These are phyloP conservation scores for Baryphthengus martii DNA, from an alignment of 2,113 vertebrate genomes.

Conservation along the genomic window DNA sequence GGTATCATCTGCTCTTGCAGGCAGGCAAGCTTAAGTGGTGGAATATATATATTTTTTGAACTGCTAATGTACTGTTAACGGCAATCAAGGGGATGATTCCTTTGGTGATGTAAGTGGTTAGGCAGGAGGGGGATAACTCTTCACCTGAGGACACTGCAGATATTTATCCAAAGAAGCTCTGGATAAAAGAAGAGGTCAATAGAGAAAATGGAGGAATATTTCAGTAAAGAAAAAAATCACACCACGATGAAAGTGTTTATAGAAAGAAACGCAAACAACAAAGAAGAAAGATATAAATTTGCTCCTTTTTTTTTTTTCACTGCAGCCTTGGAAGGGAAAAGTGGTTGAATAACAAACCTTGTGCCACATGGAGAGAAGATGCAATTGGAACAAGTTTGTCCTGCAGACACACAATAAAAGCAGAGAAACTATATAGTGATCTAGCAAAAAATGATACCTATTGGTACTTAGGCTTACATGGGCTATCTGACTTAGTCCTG, in stretches of 20 bases:
- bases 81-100: neutral
- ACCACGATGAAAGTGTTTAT: neutral
- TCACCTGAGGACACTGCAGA: neutral
- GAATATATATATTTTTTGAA: neutral
- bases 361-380: neutral
- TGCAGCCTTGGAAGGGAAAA: neutral
- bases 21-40: neutral
- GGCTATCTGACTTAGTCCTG: neutral
- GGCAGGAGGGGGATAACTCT: neutral
- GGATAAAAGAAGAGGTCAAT: neutral
- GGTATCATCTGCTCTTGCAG: slow-evolving; percentile 29
- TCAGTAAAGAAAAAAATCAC: neutral
- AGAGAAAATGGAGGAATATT: neutral
- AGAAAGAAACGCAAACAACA: neutral
- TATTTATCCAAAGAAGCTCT: neutral
- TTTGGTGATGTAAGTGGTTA: neutral
- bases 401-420: neutral
- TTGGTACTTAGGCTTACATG: neutral
- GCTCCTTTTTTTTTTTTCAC: neutral
- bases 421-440: neutral
- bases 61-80: neutral
- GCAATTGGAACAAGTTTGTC: neutral
- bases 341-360: neutral
- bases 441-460: neutral
- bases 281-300: neutral